Conservation (phyloP, 2,113 vertebrate species). For the Brachypteracias leptosomus region DNA sequence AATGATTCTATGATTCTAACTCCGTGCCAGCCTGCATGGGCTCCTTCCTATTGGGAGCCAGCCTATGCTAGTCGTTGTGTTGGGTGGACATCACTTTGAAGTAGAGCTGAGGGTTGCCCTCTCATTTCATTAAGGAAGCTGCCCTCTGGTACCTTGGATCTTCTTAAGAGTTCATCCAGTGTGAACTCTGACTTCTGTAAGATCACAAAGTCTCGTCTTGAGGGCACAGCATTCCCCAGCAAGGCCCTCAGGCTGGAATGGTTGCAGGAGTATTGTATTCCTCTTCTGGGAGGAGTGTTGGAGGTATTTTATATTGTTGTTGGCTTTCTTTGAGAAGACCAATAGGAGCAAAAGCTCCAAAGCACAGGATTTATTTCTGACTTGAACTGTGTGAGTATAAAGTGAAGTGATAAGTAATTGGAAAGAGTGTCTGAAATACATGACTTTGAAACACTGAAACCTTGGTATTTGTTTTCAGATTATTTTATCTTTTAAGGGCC, state of each 20-base stretch:
- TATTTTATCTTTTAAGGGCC: not conserved
- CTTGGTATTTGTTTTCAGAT: too few species aligned
- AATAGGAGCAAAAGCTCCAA: not conserved
- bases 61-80: not conserved
- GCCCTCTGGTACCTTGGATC: not conserved
- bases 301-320: not conserved
- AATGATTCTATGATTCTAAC: too few species aligned
- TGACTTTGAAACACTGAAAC: too few species aligned
- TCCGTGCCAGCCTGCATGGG: not conserved
- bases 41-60: not conserved
- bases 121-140: not conserved
- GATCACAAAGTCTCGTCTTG: not conserved
- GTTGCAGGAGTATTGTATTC: not conserved
- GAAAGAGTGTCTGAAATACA: not conserved
- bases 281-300: not conserved
- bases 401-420: not conserved
- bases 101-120: not conserved
- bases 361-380: not conserved
- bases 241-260: not conserved
- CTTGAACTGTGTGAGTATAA: not conserved
- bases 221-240: not conserved
- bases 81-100: not conserved
- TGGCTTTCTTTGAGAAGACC: not conserved
- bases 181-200: not conserved
- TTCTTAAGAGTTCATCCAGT: not conserved